Percentiles rank a stretch among this genome's conserved stretches.
phyloP scores from a whole-genome alignment of 2,888 invertebrate genomes.

The Hemistola chrysoprasaria region DNA sequence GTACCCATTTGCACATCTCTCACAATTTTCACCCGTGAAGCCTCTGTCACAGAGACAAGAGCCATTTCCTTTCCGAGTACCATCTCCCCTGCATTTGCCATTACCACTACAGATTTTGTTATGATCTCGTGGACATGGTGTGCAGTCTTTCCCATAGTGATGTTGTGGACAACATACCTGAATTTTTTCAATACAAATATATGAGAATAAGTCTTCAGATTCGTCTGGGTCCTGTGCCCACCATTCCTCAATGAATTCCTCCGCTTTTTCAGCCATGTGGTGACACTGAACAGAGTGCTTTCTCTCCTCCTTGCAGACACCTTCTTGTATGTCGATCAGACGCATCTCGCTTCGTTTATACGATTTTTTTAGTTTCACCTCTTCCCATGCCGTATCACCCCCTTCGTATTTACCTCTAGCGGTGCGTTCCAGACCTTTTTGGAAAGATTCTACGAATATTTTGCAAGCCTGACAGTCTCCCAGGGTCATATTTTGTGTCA shows the following conservation, averaged over 20 bases:
- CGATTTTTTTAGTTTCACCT: slow-evolving; percentile 90
- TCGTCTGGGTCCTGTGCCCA: slow-evolving; percentile 85
- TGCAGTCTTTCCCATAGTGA: slow-evolving; percentile 92
- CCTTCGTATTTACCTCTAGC: slow-evolving; percentile 95
- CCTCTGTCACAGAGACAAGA: slow-evolving; percentile 93
- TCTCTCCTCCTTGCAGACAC: slow-evolving; percentile 88
- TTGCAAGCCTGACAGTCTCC: slow-evolving; percentile 92
- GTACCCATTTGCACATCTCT: slow-evolving; percentile 88
- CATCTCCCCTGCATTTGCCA: slow-evolving; percentile 91
- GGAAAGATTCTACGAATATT: slow-evolving; percentile 88
- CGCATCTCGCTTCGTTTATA: slow-evolving; percentile 95
- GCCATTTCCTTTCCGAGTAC: slow-evolving; percentile 96
- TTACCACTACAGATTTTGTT: slow-evolving; percentile 89
- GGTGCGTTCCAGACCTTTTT: slow-evolving; percentile 90
- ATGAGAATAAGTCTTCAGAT: slow-evolving; percentile 69
- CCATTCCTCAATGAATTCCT: slow-evolving; percentile 93
- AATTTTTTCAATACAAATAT: slow-evolving; percentile 90
- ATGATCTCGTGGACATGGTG: slow-evolving; percentile 89
- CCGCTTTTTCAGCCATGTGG: slow-evolving; percentile 91
- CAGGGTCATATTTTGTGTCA: slow-evolving; percentile 69
- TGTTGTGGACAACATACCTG: slow-evolving; percentile 92
- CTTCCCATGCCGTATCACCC: slow-evolving; percentile 97
- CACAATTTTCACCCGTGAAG: slow-evolving; percentile 90
- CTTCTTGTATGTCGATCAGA: slow-evolving; percentile 94
- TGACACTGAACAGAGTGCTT: slow-evolving; percentile 91